Base-by-base conservation (phyloP, 2,888 invertebrate species). In the Drosophila sordidapex region DNA sequence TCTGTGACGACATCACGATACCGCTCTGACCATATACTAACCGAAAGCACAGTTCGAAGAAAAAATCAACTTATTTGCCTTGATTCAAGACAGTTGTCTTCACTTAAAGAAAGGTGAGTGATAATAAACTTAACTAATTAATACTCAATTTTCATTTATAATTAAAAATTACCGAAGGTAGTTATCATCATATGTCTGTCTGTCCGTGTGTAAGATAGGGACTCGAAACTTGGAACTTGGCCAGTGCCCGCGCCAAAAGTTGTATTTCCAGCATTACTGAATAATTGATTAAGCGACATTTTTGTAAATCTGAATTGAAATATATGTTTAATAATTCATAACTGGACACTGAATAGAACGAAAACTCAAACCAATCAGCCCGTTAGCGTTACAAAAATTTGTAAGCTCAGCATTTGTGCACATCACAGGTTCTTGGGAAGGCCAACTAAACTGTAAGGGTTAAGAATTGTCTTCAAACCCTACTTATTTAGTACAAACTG, bases 1-100 rank as follows among this genome's bases (percentile, higher is more conserved):
- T 79, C 89, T 0, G 94, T 95, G 0, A 94, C 93, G 0, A 92
- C 94, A 63, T 97, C 97, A 0, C 94, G 94, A 29, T 97, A 97
- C 91, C 95, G 96, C 4, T 94, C 94, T 0, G 94, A 94, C 56
- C 94, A 94, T 71, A 95, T 95, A 0, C 94, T 94, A 4, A 94
- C 94, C 10, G 95, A 95, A 27, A 93, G 92, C 13, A 93, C 94
- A 70, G 94, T 96, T 4, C 80, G 88, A 0, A 93, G 94, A 1
- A 94, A 94, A 58, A 93, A 94, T 10, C 90, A 95, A 1, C 90
- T 96, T 2, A 95, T 95, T 1, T 94, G 95, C 0, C 84, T 95
- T 0, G 96, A 96, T 81, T 89, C 93, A 11, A 76, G 73, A n/a
- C 69, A 8, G 93, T 94, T 4, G 94, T 94, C 81, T 82, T 95